Percentiles rank a stretch among this genome's conserved stretches.
Evolutionary conservation across 2,888 invertebrate species (phyloP).

Genomic region (Biston betularia): DNA sequence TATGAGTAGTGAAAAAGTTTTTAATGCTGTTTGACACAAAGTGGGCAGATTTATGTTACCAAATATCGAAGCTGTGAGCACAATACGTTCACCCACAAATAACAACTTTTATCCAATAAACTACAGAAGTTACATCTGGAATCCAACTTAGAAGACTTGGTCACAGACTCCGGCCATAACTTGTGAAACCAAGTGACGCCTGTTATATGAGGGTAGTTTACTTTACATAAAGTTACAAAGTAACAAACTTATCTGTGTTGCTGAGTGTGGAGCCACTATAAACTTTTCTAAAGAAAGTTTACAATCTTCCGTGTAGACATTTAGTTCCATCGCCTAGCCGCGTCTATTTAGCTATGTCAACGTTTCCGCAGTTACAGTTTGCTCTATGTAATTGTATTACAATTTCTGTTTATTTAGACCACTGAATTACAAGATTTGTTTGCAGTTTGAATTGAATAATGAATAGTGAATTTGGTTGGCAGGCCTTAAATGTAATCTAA

Average conservation of each 20-base stretch:
- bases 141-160: constrained; percentile 45
- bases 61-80: not conserved
- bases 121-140: constrained; percentile 44
- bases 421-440: constrained; percentile 32
- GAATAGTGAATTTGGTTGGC: constrained; percentile 12
- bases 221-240: constrained; percentile 46
- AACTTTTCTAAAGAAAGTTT: not conserved
- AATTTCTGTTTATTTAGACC: constrained; percentile 36
- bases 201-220: constrained; percentile 42
- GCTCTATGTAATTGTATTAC: constrained; percentile 30
- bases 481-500: constrained; percentile 8
- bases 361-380: constrained; percentile 33
- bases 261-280: not conserved
- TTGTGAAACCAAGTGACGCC: constrained; percentile 51
- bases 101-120: constrained; percentile 27
- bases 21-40: not conserved
- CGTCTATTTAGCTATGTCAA: not conserved
- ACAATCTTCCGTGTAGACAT: not conserved
- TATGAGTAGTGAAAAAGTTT: no score
- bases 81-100: constrained; percentile 4
- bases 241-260: not conserved
- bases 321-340: not conserved
- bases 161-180: constrained; percentile 45
- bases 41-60: no score
- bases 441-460: constrained; percentile 25